Evolutionary conservation across 2,888 invertebrate genomes (phyloP), one percentile per base, ranked within the genome.

Genomic region (Yponomeuta evonymella): DNA sequence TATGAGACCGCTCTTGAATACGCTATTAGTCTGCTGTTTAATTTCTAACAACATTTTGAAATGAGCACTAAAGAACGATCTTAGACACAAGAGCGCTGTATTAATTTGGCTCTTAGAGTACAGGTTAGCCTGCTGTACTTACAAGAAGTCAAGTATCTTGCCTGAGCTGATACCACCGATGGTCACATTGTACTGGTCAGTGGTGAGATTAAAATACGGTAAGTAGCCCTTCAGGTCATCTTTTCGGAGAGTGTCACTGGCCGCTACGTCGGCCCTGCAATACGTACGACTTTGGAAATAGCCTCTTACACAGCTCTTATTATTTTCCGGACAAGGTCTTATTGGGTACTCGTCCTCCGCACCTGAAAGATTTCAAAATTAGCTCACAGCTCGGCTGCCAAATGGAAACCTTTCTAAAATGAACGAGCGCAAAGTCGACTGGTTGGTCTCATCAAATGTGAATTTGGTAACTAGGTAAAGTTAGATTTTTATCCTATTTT

Each of bases 141-240:
- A 71, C 71, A 67, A 58, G 33, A 71, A 71, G 23, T 67, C 67
- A 58, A 8, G n/a, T 9, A 71, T 36, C 36, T 58, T 30, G 30
- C 71, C 71, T 12, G 58, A 48, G 51, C 63, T 15, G 9, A 67
- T 33, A 11, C 71, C 71, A 8, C 51, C 58, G 9, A 71, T 15
- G 5, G 33, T 58, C 58, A 33, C 69, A 36, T 69, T 30, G 30
- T 5, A 51, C 29, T 67, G 67, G 43, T 36, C 33, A 11, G 12
- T 11, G n/a, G 67, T 48, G n/a, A 67, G 15, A 43, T 67, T 67
- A 10, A 67, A 67, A n/a, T 67, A 43, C 2, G 67, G 67, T 9
- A 43, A 23, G 23, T 43, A 23, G 9, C 4, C 23, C 48, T 8
- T 48, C 15, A 67, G 48, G 23, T 23, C 23, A 1, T 67, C 67